A percentile compares a stretch with the other conserved stretches of the same genome.
phyloP scores from a whole-genome alignment of 2,797 vertebrate species.

The Acipenser oxyrinchus region DNA sequence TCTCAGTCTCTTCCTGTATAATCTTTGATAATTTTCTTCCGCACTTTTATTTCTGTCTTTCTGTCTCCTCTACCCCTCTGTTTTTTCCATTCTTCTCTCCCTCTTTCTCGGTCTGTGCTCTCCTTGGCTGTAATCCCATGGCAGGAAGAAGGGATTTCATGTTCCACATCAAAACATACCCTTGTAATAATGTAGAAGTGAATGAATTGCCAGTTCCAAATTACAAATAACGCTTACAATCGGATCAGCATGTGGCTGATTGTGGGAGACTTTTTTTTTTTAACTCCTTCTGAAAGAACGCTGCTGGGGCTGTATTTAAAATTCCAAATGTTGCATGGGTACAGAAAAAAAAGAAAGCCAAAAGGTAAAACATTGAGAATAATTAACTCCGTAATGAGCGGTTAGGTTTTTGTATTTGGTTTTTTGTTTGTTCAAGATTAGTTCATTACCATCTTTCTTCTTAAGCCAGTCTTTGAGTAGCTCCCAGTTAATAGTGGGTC shows the following conservation, averaged over 20 bases:
- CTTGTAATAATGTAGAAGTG: constrained; percentile 33
- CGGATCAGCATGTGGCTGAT: not conserved
- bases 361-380: not conserved
- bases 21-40: too few relatives aligned
- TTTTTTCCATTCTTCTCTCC: too few relatives aligned
- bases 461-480: too few relatives aligned
- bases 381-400: not conserved
- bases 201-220: constrained; percentile 20
- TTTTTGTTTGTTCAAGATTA: too few relatives aligned
- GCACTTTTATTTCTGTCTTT: too few relatives aligned
- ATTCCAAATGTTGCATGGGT: not conserved
- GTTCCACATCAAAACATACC: constrained; percentile 26
- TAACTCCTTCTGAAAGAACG: not conserved
- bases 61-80: too few relatives aligned
- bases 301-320: not conserved
- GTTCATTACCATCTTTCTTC: too few relatives aligned
- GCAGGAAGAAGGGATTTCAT: constrained; percentile 30
- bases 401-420: not conserved
- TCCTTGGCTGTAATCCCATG: not conserved
- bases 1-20: too few relatives aligned
- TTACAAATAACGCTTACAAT: constrained; percentile 27
- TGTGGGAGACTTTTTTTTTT: not conserved
- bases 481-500: too few relatives aligned
- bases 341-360: not conserved
- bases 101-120: not conserved